These are phyloP conservation scores for Synodontis membranacea DNA, from an alignment of 2,113 vertebrate species.

Conservation along the genomic window DNA sequence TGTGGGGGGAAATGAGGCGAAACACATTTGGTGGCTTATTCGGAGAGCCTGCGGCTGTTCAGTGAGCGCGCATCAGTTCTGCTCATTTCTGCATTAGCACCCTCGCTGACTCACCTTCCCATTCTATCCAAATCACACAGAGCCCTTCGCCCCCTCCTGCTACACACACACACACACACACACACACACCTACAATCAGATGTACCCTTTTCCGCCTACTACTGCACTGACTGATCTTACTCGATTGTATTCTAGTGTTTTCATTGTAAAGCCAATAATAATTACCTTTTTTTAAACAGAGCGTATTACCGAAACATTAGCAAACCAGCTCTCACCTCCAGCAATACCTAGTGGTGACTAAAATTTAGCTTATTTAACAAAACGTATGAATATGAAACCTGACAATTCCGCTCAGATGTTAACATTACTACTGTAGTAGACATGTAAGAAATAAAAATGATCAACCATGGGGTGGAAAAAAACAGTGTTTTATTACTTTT, in stretches of 20 bases:
- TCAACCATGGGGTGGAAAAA: background rate
- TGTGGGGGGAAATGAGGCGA: slow-evolving; percentile 12
- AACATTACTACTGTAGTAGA: background rate
- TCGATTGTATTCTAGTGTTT: background rate
- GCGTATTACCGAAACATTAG: background rate
- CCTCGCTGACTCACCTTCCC: slow-evolving; percentile 66
- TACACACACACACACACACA: slow-evolving; percentile 45
- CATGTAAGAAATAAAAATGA: background rate
- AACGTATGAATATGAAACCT: background rate
- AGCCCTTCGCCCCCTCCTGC: slow-evolving; percentile 39
- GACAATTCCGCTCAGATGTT: background rate
- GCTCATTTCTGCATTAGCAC: slow-evolving; percentile 61
- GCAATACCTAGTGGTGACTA: background rate
- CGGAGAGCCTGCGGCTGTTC: slow-evolving; percentile 59
- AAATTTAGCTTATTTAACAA: background rate
- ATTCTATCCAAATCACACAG: slow-evolving; percentile 57
- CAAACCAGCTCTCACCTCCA: background rate
- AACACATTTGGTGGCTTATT: slow-evolving; percentile 41
- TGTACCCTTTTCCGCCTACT: background rate
- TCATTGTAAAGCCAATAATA: background rate
- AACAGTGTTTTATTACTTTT: background rate
- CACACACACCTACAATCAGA: slow-evolving; percentile 15
- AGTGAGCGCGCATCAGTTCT: slow-evolving; percentile 67
- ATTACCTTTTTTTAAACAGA: background rate
- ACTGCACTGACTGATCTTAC: background rate